A percentile compares a stretch with the other conserved stretches of the same genome.
Conservation (phyloP, 2,113 vertebrate species). For the Chauna torquata region DNA sequence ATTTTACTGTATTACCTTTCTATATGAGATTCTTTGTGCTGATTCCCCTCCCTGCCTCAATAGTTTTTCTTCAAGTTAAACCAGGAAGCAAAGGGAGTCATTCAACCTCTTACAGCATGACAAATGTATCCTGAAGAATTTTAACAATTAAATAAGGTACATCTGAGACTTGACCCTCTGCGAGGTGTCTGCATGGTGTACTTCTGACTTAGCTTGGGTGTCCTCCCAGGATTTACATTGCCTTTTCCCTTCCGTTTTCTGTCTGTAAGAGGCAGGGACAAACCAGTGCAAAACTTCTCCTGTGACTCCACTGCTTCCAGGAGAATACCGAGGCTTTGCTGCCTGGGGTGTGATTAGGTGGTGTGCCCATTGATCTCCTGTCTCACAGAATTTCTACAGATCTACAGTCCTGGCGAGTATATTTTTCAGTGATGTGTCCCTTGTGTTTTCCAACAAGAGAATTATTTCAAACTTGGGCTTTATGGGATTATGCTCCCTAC, state of each 20-base stretch:
- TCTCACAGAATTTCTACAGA: not conserved
- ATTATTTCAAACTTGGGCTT: not conserved
- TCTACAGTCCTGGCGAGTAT: not conserved
- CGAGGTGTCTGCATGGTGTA: not conserved
- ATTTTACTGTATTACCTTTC: not conserved
- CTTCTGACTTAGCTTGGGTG: not conserved
- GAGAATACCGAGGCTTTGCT: not conserved
- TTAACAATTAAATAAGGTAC: not conserved
- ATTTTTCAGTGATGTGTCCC: constrained; percentile 8
- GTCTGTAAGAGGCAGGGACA: not conserved
- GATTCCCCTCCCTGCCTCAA: not conserved
- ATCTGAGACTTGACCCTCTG: not conserved
- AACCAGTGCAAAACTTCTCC: not conserved
- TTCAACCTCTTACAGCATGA: not conserved
- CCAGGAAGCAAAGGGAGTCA: not conserved
- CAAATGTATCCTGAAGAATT: not conserved
- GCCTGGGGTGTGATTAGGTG: not conserved
- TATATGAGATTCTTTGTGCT: not conserved
- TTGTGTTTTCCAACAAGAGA: not conserved
- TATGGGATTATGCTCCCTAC: not conserved
- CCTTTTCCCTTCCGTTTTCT: not conserved
- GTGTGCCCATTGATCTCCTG: not conserved
- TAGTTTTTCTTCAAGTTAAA: not conserved
- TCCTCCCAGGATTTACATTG: not conserved
- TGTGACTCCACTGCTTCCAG: not conserved